Evolutionary conservation across 2,113 vertebrate species (phyloP).

Genomic region (Eonycteris spelaea): DNA sequence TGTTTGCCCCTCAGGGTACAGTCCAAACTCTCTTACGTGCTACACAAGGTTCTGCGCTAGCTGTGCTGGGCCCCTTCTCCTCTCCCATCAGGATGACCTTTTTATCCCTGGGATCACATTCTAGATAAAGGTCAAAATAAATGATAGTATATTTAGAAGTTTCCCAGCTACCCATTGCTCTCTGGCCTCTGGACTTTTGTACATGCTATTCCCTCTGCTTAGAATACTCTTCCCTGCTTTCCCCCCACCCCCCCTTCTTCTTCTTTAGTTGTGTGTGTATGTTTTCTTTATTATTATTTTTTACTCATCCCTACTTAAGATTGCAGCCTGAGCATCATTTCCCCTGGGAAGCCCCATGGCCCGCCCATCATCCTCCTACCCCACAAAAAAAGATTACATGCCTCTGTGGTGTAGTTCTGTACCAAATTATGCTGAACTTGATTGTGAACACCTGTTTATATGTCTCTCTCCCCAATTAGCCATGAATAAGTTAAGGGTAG

Average conservation of each 20-base stretch:
- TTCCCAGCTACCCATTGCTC: neutral
- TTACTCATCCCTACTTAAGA: neutral
- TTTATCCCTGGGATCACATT: neutral
- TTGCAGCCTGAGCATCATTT: neutral
- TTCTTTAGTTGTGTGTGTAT: no score
- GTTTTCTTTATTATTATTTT: no score
- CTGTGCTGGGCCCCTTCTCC: neutral
- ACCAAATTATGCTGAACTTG: neutral
- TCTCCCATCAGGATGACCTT: neutral
- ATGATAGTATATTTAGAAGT: neutral
- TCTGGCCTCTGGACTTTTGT: neutral
- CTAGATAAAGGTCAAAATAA: neutral
- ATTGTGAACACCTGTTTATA: neutral
- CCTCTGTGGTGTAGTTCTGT: neutral
- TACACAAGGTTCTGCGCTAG: neutral
- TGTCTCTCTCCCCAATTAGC: neutral
- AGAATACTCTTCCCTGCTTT: neutral
- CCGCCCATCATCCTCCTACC: neutral
- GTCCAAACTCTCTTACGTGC: neutral
- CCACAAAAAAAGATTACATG: neutral
- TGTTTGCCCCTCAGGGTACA: neutral
- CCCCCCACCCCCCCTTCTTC: no score
- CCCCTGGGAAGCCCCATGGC: neutral
- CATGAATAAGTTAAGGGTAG: neutral
- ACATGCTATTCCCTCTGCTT: neutral